phyloP scores from a whole-genome alignment of 2,113 vertebrate species.

The Pachypanchax playfairii region DNA sequence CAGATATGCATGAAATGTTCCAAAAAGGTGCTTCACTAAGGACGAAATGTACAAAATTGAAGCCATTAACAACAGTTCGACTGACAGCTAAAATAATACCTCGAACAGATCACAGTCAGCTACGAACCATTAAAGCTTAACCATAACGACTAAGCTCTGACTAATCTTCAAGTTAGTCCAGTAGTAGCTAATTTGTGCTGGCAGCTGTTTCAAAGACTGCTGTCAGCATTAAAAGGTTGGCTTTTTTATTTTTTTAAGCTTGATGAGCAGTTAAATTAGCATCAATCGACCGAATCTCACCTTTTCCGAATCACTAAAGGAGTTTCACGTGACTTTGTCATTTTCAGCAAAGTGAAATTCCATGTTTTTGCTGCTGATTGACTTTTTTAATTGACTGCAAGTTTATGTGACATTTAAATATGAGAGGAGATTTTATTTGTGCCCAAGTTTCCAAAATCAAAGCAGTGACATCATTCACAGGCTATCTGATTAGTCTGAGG shows the following conservation, averaged over 20 bases:
- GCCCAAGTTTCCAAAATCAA: constrained; percentile 27
- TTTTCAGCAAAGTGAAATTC: background rate
- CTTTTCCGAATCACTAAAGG: background rate
- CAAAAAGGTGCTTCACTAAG: background rate
- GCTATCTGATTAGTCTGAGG: background rate
- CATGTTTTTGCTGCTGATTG: constrained; percentile 3
- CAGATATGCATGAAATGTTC: background rate
- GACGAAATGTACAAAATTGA: constrained; percentile 2
- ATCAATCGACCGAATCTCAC: background rate
- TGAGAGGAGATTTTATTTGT: constrained; percentile 14
- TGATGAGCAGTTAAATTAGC: background rate
- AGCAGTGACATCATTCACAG: constrained; percentile 17
- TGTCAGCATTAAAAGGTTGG: background rate
- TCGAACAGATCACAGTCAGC: constrained; percentile 14
- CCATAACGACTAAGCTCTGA: constrained; percentile 1
- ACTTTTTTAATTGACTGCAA: constrained; percentile 18
- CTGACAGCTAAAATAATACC: constrained; percentile 3
- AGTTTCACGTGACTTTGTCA: background rate
- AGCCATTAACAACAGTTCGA: background rate
- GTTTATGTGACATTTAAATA: constrained; percentile 32
- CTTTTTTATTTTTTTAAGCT: background rate
- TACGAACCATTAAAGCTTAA: constrained; percentile 20
- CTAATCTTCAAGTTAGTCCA: constrained; percentile 35
- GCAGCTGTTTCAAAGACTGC: constrained; percentile 10
- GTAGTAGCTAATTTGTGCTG: constrained; percentile 5